Evolutionary conservation across 1,140 invertebrate genomes (phyloP).

Genomic region (Lucilia cuprina): DNA sequence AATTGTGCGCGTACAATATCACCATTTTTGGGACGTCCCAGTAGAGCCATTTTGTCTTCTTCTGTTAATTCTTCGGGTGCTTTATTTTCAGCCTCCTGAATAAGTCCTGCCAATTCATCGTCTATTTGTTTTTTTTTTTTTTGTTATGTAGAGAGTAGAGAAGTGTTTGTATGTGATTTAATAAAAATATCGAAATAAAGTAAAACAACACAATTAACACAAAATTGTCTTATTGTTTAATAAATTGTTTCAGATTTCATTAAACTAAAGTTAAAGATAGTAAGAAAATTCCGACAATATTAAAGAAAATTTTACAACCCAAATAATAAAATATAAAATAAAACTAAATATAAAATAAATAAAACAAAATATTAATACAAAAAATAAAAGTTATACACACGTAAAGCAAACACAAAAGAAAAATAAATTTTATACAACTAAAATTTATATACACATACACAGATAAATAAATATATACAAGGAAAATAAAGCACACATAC

Average conservation of each 20-base stretch:
- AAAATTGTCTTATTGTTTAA: background rate
- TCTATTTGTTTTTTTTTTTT: slow-evolving; percentile 40
- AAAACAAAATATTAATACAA: slow-evolving; percentile 2
- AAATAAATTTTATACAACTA: background rate
- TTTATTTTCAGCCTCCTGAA: slow-evolving; percentile 69
- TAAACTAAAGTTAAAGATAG: background rate
- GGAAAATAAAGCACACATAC: background rate
- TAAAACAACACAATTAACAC: background rate
- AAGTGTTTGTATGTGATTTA: slow-evolving; percentile 21
- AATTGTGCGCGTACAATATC: slow-evolving; percentile 84
- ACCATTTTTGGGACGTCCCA: slow-evolving; percentile 89
- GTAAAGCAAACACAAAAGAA: background rate
- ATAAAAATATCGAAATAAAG: slow-evolving; percentile 27
- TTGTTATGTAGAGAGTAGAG: background rate
- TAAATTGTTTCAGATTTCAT: background rate
- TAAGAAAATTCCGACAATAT: background rate
- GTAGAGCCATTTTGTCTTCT: slow-evolving; percentile 87
- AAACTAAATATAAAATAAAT: slow-evolving; percentile 15
- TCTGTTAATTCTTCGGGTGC: slow-evolving; percentile 70
- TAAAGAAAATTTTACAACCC: background rate
- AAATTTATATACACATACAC: background rate
- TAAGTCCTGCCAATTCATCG: slow-evolving; percentile 58
- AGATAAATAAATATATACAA: slow-evolving; percentile 9
- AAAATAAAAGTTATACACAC: background rate
- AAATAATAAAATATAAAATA: background rate